Base-by-base conservation (phyloP, 2,113 vertebrate genomes). In the Xiphophorus couchianus region DNA sequence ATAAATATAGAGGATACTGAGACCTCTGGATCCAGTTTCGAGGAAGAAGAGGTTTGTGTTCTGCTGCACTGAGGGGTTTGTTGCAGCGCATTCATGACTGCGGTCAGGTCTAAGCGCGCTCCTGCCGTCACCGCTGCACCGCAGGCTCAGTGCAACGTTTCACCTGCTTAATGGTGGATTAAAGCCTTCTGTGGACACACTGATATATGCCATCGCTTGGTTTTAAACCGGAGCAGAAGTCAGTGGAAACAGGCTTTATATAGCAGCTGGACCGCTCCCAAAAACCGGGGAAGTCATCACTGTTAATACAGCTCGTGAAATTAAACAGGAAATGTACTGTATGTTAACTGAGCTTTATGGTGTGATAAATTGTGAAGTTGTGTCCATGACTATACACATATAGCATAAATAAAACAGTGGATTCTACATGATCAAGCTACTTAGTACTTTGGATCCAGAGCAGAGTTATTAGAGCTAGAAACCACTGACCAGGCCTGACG, bases 1-100 rank as follows among this genome's bases (percentile, higher is more conserved):
- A 31, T 94, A 95, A 94, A 94, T 92, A 94, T 94, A 94, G 93
- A 90, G 88, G 87, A 94, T 84, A 88, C 90, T 85, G 84, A 92
- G 91, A 93, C 92, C 86, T 88, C 89, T 90, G 86, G 86, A 93
- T 94, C 84, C 82, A 80, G 82, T 88, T 92, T 89, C 87, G 44
- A 27, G 80, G 84, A 84, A 81, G 88, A 87, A 88, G 84, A 86
- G 90, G 89, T 88, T 92, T 91, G 80, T 85, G 81, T 88, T 89
- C 85, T 88, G 74, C 78, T 87, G 79, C 64, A 84, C 79, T 82
- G 82, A 79, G 66, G 60, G 74, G 83, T 77, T 80, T 91, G 85
- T 79, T 62, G 70, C 77, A 39, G 84, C 69, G 80, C 81, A 86
- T 84, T 73, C 90, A 78, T 91, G 88, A 83, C 90, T 93, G 92